Evolutionary conservation across 2,888 invertebrate species (phyloP).

Genomic region (Danaus chrysippus): DNA sequence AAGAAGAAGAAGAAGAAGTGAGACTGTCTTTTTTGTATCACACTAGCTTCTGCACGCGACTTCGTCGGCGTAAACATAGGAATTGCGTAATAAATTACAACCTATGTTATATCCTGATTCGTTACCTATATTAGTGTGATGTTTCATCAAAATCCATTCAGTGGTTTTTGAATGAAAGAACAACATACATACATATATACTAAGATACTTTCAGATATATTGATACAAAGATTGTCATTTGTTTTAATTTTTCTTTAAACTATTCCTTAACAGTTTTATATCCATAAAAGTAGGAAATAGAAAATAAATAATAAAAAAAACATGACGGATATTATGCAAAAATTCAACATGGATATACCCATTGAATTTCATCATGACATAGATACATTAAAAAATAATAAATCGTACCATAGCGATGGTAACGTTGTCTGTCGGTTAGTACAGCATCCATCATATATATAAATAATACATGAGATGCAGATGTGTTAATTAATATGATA

Average conservation of each 20-base stretch:
- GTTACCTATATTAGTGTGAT: no score
- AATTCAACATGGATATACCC: background rate
- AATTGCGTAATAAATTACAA: no score
- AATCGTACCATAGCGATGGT: conserved; percentile 28
- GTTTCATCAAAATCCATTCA: no score
- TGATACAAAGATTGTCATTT: no score
- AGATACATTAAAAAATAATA: conserved; percentile 26
- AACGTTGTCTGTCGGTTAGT: conserved; percentile 22
- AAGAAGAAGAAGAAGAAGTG: no score
- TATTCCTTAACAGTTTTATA: background rate
- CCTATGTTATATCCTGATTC: no score
- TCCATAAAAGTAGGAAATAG: background rate
- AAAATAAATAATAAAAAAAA: conserved; percentile 8
- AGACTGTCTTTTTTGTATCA: no score
- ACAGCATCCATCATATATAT: conserved; percentile 30
- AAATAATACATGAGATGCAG: conserved; percentile 30
- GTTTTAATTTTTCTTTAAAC: background rate
- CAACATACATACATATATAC: no score
- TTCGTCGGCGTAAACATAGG: no score
- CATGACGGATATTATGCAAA: conserved; percentile 1
- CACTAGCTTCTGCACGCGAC: no score
- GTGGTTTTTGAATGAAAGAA: no score
- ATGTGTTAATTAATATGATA: conserved; percentile 27
- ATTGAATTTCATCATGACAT: conserved; percentile 24
- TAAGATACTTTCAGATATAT: no score